phyloP scores from a whole-genome alignment of 1,140 invertebrate species.

The Eufriesea mexicana region DNA sequence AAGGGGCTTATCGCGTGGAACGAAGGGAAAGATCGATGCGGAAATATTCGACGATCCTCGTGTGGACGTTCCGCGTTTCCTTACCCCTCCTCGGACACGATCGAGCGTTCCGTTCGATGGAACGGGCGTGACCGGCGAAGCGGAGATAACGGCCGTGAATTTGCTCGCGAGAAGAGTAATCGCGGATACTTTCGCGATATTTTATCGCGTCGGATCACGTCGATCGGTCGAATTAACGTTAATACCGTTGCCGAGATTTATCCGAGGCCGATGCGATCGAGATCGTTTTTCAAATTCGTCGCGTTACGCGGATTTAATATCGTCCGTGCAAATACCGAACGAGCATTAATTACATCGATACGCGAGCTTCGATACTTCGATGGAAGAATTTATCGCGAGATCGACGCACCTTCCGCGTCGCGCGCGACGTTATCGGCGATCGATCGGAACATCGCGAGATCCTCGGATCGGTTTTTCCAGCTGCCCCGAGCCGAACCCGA shows the following conservation, averaged over 20 bases:
- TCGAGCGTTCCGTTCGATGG: too few relatives aligned
- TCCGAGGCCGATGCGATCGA: too few relatives aligned
- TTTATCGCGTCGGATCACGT: neutral
- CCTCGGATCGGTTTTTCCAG: too few relatives aligned
- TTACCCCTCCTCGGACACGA: too few relatives aligned
- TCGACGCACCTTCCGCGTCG: neutral
- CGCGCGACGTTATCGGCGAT: neutral
- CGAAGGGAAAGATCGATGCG: neutral
- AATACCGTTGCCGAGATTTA: neutral
- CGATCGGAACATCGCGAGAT: neutral
- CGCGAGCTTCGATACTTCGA: neutral
- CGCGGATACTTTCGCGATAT: neutral
- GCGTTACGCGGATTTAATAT: neutral
- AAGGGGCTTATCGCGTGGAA: slow-evolving; percentile 53
- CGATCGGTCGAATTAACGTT: neutral
- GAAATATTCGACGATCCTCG: too few relatives aligned
- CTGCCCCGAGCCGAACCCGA: too few relatives aligned
- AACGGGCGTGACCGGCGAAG: neutral
- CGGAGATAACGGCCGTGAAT: neutral
- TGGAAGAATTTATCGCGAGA: neutral
- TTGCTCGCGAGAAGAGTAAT: neutral
- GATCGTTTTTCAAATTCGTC: neutral
- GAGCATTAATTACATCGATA: slow-evolving; percentile 16
- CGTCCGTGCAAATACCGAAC: neutral
- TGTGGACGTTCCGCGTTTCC: too few relatives aligned